A percentile compares a stretch with the other conserved stretches of the same genome.
Evolutionary conservation across 2,888 invertebrate genomes (phyloP).

Genomic region (Spodoptera littoralis): DNA sequence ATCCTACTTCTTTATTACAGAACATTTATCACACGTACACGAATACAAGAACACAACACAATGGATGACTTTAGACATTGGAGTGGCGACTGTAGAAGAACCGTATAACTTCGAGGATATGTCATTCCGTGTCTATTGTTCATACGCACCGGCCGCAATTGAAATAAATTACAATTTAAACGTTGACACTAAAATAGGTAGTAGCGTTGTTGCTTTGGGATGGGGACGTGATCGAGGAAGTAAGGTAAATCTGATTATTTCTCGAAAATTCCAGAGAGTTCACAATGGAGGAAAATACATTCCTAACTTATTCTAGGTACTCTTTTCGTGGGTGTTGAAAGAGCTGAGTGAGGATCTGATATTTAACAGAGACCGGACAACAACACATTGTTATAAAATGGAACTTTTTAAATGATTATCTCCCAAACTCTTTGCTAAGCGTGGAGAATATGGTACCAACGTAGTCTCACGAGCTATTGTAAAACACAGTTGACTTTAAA

Average conservation of each 20-base stretch:
- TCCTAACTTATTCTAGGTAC: too few species aligned
- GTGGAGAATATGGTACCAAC: too few species aligned
- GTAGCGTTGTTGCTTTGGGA: conserved; percentile 36
- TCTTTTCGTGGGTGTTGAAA: too few species aligned
- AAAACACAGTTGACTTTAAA: too few species aligned
- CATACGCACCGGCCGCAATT: conserved; percentile 26
- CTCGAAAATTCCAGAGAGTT: too few species aligned
- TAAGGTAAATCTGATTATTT: conserved; percentile 2
- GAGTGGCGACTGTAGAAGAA: conserved; percentile 29
- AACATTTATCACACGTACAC: conserved; percentile 1
- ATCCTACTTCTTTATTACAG: neutral
- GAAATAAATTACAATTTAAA: conserved; percentile 22
- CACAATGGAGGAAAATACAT: too few species aligned
- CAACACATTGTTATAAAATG: too few species aligned
- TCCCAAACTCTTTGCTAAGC: too few species aligned
- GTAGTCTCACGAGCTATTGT: too few species aligned
- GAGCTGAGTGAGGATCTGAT: too few species aligned
- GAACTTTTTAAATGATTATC: too few species aligned
- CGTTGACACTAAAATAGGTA: conserved; percentile 21
- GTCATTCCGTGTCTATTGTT: conserved; percentile 13
- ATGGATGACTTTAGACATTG: conserved; percentile 30
- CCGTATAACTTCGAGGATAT: conserved; percentile 27
- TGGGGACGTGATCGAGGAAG: conserved; percentile 38
- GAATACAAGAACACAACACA: conserved; percentile 12
- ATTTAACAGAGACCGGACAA: too few species aligned